phyloP scores from a whole-genome alignment of 64 coral and sea anemone genomes.

The Stichodactyla mertensii region DNA sequence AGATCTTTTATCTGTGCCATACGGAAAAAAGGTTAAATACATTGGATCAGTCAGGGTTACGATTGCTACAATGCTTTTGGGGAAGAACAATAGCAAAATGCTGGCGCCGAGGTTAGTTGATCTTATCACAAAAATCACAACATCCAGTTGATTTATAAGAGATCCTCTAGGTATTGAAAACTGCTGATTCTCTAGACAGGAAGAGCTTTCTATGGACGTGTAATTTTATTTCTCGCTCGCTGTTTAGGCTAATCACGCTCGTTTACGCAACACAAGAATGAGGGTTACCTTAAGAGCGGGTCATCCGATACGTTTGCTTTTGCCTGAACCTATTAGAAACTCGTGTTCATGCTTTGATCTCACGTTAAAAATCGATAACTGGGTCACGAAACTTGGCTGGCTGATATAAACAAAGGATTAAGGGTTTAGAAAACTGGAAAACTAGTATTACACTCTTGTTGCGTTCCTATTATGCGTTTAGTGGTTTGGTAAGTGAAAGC shows the following conservation, averaged over 20 bases:
- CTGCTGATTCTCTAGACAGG: not conserved
- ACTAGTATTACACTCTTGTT: not conserved
- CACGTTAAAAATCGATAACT: not conserved
- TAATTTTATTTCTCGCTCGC: not conserved
- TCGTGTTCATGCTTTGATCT: constrained; percentile 19
- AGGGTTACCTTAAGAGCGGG: not conserved
- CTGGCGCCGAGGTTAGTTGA: not conserved
- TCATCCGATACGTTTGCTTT: constrained; percentile 10
- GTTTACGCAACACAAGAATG: constrained; percentile 18
- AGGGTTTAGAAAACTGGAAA: not conserved
- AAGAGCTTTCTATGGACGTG: not conserved
- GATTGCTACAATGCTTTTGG: not conserved
- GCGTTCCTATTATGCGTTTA: not conserved
- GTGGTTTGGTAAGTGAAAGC: constrained; percentile 12
- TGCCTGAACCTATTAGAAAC: constrained; percentile 8
- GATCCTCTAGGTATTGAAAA: not conserved
- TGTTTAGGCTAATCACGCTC: constrained; percentile 2
- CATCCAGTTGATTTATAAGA: not conserved
- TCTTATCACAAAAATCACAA: constrained; percentile 16
- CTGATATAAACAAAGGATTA: constrained; percentile 18
- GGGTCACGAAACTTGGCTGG: not conserved
- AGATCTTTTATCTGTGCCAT: constrained; percentile 3
- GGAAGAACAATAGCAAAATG: not conserved
- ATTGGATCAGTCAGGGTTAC: not conserved
- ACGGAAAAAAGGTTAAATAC: not conserved